A percentile compares a stretch with the other conserved stretches of the same genome.
phyloP scores from a whole-genome alignment of 2,113 vertebrate genomes.

The Ia io region DNA sequence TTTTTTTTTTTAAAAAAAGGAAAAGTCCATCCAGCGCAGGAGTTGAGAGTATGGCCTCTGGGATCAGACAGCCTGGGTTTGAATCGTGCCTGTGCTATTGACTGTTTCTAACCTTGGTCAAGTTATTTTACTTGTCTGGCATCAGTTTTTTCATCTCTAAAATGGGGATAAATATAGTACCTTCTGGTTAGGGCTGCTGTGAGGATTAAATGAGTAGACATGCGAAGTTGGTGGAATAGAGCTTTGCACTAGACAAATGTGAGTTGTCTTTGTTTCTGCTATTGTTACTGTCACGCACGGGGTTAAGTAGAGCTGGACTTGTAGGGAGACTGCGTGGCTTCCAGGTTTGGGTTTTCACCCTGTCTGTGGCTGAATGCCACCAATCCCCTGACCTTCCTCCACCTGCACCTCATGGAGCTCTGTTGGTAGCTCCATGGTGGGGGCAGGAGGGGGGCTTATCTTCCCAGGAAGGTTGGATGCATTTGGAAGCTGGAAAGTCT shows the following conservation, averaged over 20 bases:
- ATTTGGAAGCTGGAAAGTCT: neutral
- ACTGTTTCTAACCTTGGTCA: neutral
- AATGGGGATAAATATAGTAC: neutral
- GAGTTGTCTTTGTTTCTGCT: neutral
- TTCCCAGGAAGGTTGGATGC: neutral
- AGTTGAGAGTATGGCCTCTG: neutral
- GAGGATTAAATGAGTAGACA: neutral
- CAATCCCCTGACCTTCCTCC: neutral
- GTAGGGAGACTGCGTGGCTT: neutral
- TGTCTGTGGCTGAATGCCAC: neutral
- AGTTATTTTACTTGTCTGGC: neutral
- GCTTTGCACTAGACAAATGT: neutral
- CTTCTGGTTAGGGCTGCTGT: neutral
- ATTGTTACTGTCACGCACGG: rapidly evolving
- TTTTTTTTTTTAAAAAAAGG: no score
- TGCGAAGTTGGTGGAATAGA: neutral
- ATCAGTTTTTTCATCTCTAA: neutral
- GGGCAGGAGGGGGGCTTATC: neutral
- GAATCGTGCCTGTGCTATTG: rapidly evolving
- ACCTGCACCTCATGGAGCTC: neutral
- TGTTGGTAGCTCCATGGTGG: neutral
- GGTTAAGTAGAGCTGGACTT: neutral
- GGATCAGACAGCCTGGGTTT: neutral
- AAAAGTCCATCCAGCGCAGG: neutral
- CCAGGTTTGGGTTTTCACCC: neutral